A percentile compares a stretch with the other conserved stretches of the same genome.
Conservation (phyloP, 2,888 invertebrate species). For the Idaea biselata region DNA sequence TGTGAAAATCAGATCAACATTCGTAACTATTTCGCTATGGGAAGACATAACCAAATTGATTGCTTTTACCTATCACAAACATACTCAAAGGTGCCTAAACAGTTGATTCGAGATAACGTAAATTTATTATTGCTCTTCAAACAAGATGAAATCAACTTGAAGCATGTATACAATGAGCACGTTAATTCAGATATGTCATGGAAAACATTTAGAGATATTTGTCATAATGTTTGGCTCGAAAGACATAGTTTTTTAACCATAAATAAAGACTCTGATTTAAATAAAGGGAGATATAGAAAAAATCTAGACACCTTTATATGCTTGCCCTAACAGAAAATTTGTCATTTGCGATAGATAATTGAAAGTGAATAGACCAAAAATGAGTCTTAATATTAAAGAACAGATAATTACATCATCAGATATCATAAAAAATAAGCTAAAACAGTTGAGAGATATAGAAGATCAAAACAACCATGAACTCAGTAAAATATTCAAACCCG, state of each 20-base stretch:
- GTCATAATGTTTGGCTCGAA: conserved; percentile 9
- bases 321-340: conserved; percentile 4
- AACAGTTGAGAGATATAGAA: conserved; percentile 3
- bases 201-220: conserved; percentile 22
- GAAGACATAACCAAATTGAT: too few species aligned
- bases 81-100: conserved; percentile 37
- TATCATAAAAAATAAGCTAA: conserved; percentile 6
- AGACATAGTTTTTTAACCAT: conserved; percentile 10
- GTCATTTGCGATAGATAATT: too few species aligned
- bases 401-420: conserved; percentile 2
- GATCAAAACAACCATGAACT: neutral
- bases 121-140: conserved; percentile 31
- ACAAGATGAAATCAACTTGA: conserved; percentile 36
- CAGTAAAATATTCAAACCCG: conserved; percentile 8
- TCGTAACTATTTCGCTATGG: too few species aligned
- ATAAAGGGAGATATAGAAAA: conserved; percentile 18
- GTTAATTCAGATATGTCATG: conserved; percentile 31
- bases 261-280: conserved; percentile 6
- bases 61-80: conserved; percentile 27
- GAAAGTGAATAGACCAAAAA: too few species aligned
- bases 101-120: conserved; percentile 24
- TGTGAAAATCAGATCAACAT: conserved; percentile 14
- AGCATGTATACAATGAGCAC: conserved; percentile 38
- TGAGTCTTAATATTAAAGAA: too few species aligned
- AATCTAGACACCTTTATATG: conserved; percentile 15